A percentile compares a stretch with the other conserved stretches of the same genome.
Conservation (phyloP, 2,797 vertebrate species). For the Sciurus carolinensis region DNA sequence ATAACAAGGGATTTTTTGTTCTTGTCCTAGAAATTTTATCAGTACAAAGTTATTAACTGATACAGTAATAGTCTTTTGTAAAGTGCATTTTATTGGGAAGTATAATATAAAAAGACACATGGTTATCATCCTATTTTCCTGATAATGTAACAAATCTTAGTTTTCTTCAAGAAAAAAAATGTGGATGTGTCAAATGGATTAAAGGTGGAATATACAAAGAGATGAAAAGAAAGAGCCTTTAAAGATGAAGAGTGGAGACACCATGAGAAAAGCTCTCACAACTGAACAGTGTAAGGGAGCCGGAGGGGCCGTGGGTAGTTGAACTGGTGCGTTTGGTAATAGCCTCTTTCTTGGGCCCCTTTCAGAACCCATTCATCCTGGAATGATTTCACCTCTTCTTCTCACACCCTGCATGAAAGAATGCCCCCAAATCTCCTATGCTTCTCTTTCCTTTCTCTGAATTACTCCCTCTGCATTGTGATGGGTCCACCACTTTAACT, state of each 20-base stretch:
- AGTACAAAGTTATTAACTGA: neutral
- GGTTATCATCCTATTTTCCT: neutral
- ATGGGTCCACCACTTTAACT: too few species aligned
- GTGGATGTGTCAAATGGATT: neutral
- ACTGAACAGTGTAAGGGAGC: neutral
- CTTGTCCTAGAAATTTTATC: neutral
- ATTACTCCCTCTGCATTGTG: neutral
- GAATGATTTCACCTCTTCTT: neutral
- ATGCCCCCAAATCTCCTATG: neutral
- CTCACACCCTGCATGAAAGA: neutral
- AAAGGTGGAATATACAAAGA: neutral
- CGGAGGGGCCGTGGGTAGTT: fast-evolving
- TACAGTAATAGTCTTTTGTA: neutral
- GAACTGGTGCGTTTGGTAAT: neutral
- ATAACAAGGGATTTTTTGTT: neutral
- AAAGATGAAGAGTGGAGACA: too few species aligned
- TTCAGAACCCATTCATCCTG: neutral
- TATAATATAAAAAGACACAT: neutral
- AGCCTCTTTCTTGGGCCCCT: neutral
- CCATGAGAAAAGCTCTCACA: neutral
- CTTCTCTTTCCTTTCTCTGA: neutral
- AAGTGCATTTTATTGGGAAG: neutral
- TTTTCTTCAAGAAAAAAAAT: neutral
- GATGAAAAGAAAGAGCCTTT: neutral
- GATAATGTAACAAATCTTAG: neutral